These are phyloP conservation scores for Crematogaster levior DNA, from an alignment of 2,888 invertebrate genomes.

Conservation along the genomic window DNA sequence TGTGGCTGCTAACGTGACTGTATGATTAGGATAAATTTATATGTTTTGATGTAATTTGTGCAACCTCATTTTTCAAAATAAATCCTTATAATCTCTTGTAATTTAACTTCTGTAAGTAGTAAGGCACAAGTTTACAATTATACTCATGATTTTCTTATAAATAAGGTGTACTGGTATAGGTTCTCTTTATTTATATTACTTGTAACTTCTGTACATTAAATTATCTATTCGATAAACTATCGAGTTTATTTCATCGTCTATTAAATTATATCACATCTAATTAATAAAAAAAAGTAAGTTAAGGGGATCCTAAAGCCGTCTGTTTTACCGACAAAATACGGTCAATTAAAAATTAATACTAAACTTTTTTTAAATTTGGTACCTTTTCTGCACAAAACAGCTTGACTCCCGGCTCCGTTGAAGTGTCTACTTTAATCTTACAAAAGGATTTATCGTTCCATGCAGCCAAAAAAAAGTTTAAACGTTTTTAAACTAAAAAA, in stretches of 20 bases:
- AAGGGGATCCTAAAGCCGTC: no score
- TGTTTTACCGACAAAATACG: no score
- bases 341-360: no score
- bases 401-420: no score
- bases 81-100: slow-evolving; percentile 28
- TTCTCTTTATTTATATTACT: slow-evolving; percentile 23
- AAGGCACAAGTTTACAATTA: neutral
- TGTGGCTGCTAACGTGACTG: slow-evolving; percentile 18
- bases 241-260: neutral
- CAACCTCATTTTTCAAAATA: slow-evolving; percentile 26
- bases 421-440: no score
- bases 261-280: neutral
- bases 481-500: no score
- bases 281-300: no score
- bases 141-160: slow-evolving; percentile 58
- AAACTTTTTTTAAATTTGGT: no score
- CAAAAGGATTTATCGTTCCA: no score
- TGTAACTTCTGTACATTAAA: slow-evolving; percentile 14
- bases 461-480: no score
- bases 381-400: no score
- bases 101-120: slow-evolving; percentile 11
- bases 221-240: neutral
- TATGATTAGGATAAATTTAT: slow-evolving; percentile 7
- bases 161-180: slow-evolving; percentile 42
- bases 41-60: slow-evolving; percentile 56